These are phyloP conservation scores for Scelioninae gen. 2 DNA, from an alignment of 2,888 invertebrate genomes.

Conservation along the genomic window DNA sequence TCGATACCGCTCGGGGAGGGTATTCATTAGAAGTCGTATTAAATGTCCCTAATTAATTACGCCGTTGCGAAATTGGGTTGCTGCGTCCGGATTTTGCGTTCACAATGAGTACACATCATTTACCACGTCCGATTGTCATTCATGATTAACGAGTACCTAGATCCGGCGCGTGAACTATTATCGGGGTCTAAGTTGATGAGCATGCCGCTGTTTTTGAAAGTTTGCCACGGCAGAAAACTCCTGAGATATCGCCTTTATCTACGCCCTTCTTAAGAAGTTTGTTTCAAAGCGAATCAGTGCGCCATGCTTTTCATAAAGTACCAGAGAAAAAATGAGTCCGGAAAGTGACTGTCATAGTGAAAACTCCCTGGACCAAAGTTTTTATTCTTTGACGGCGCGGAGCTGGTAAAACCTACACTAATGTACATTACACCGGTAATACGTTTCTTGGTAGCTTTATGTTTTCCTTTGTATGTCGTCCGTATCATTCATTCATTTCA, in stretches of 20 bases:
- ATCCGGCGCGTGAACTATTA: constrained; percentile 8
- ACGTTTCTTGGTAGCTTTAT: not conserved
- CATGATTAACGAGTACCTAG: constrained; percentile 11
- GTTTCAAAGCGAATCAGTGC: constrained; percentile 15
- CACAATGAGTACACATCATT: constrained; percentile 37
- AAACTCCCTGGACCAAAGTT: constrained; percentile 26
- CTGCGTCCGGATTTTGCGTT: constrained; percentile 1
- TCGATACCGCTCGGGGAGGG: no score
- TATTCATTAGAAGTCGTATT: constrained; percentile 10
- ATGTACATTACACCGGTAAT: constrained; percentile 5
- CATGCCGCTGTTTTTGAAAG: constrained; percentile 20
- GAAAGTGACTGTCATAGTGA: constrained; percentile 31
- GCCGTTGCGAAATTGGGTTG: constrained; percentile 5
- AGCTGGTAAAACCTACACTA: constrained; percentile 8
- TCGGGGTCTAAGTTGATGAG: constrained; percentile 22
- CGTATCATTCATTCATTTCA: constrained; percentile 5
- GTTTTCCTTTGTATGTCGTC: not conserved
- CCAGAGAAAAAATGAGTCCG: constrained; percentile 9
- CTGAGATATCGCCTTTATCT: constrained; percentile 28
- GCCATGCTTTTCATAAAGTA: constrained; percentile 28
- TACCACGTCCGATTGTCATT: constrained; percentile 29
- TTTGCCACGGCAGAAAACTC: constrained; percentile 17
- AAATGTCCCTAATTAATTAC: constrained; percentile 25
- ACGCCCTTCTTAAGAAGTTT: constrained; percentile 23
- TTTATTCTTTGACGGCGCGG: constrained; percentile 16